Conservation (phyloP, 2,888 invertebrate genomes). For the Amblyjoppa proteus region DNA sequence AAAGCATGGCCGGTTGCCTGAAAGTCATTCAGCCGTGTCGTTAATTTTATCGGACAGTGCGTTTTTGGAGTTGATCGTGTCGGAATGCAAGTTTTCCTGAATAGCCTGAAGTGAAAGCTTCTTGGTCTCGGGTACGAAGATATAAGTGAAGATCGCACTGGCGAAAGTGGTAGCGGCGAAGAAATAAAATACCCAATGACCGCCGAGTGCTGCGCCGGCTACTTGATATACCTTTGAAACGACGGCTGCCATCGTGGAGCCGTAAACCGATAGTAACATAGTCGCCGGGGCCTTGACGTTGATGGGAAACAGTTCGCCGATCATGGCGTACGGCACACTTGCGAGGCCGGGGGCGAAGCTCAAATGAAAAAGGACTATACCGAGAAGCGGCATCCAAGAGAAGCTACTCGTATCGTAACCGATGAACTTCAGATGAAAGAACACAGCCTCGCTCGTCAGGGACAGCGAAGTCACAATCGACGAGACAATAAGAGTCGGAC, state of each 20-base stretch:
- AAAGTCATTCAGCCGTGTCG: background rate
- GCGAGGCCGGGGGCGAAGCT: constrained; percentile 55
- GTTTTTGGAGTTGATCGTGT: background rate
- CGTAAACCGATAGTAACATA: constrained; percentile 46
- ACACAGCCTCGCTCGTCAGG: constrained; percentile 17
- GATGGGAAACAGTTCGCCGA: constrained; percentile 70
- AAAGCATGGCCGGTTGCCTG: background rate
- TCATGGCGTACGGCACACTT: constrained; percentile 58
- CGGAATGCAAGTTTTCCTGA: constrained; percentile 52
- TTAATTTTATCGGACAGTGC: background rate
- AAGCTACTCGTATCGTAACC: constrained; percentile 7
- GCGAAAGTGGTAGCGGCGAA: constrained; percentile 50
- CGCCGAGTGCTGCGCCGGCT: constrained; percentile 26
- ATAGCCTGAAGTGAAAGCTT: constrained; percentile 66
- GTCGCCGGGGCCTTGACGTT: constrained; percentile 68
- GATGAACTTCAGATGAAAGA: constrained; percentile 38
- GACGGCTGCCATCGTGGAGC: constrained; percentile 43
- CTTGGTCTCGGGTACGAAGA: constrained; percentile 71
- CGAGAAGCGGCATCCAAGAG: constrained; percentile 43
- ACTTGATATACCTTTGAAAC: constrained; percentile 57
- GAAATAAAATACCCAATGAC: constrained; percentile 59
- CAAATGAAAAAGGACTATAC: constrained; percentile 14
- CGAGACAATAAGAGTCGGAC: constrained; percentile 16
- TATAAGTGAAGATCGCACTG: constrained; percentile 13
- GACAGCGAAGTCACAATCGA: constrained; percentile 5